Conservation (phyloP, 1,140 invertebrate genomes). For the Zaprionus ghesquierei region DNA sequence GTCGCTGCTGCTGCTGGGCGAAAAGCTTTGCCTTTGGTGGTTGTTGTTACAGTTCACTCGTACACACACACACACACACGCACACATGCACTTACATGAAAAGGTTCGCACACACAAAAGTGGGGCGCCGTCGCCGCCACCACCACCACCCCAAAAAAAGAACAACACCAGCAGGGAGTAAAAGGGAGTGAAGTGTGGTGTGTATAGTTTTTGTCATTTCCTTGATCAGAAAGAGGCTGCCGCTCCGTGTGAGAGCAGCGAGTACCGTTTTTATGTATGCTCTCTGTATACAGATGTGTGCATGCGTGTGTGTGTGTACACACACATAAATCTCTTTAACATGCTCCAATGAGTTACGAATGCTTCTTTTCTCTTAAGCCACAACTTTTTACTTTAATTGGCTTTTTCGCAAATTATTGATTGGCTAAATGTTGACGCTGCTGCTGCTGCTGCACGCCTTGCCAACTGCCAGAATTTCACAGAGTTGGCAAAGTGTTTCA, state of each 20-base stretch:
- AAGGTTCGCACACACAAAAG: constrained; percentile 35
- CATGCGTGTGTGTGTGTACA: not conserved
- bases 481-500: constrained; percentile 23
- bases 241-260: constrained; percentile 14
- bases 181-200: not conserved
- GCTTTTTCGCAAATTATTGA: constrained; percentile 44
- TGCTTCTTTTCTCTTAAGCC: not conserved
- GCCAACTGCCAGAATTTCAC: constrained; percentile 41
- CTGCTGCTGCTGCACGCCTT: constrained; percentile 5
- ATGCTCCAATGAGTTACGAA: not conserved
- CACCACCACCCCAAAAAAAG: constrained; percentile 45
- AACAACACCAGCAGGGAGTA: constrained; percentile 39
- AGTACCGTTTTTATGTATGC: constrained; percentile 11
- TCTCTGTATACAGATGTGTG: not conserved
- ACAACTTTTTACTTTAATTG: constrained; percentile 33
- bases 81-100: constrained; percentile 7
- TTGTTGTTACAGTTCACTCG: constrained; percentile 58
- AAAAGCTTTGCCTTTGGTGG: constrained; percentile 67
- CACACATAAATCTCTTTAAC: not conserved
- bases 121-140: constrained; percentile 62
- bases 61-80: constrained; percentile 41
- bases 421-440: constrained; percentile 14
- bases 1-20: constrained; percentile 26
- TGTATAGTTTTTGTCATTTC: constrained; percentile 27
- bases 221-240: constrained; percentile 35